Base-by-base conservation (phyloP, 2,888 invertebrate species). In the Orthosia incerta region DNA sequence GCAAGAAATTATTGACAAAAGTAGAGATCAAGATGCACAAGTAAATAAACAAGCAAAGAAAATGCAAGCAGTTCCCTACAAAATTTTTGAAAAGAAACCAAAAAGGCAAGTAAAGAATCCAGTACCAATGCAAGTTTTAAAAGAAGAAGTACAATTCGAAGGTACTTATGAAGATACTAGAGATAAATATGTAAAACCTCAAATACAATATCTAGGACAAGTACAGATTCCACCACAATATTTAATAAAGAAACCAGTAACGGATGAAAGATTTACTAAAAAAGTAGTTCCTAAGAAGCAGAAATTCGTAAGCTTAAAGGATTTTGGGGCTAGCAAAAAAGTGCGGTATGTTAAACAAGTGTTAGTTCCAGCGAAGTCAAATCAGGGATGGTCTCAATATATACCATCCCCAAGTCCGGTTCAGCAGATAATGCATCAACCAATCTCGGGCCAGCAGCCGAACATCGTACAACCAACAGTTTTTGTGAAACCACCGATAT, bases 111-210 rank as follows among this genome's bases (percentile, higher is more conserved):
- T 5, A 3, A 5, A 23, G 2, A 18, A 18, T 4, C 12, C 59
- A 23, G 18, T n/a, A 1, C 76, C 71, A 23, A 50, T 71, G 16
- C 62, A 61, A 11, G 45, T 46, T 1, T 20, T n/a, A 2, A 50
- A 62, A 13, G 57, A 76, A 31, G 72, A 68, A 39, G 16, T 64
- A 12, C 45, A 45, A 12, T 72, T 66, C 13, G 80, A 65, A 20
- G 57, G 16, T 11, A 46, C 53, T 23, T 67, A 76, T 39, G 57
- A 76, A 50, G 67, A 61, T 31, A 9, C 15, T 0, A 16, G 4
- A 11, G 63, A 55, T 4, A 57, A 61, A 45, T 13, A 60, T 0
- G 13, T 15, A 3, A 11, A 23, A 7, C 56, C 61, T 3, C 20
- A 60, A 60, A 20, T 18, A 0, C 59, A 74, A 5, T 15, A 26